Evolutionary conservation across 2,888 invertebrate genomes (phyloP).

Genomic region (Drosophila demipolita): DNA sequence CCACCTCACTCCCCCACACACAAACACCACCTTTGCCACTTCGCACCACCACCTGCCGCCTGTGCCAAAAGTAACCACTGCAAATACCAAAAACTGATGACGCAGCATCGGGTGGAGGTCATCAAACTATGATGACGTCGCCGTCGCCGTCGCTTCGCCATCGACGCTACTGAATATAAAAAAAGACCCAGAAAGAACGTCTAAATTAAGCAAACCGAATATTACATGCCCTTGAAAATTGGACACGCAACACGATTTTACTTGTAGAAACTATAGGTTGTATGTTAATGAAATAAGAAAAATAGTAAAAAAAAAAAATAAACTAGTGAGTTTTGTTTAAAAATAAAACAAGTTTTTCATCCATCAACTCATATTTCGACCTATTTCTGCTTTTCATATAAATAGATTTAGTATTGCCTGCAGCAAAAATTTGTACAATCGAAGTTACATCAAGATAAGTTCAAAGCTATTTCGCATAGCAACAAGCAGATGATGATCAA

Average conservation of each 20-base stretch:
- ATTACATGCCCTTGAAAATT: not conserved
- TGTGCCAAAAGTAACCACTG: conserved; percentile 6
- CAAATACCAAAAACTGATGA: conserved; percentile 69
- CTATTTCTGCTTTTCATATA: not conserved
- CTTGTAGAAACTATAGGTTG: not conserved
- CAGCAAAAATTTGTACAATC: not conserved
- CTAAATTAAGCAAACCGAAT: not conserved
- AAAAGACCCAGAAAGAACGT: not conserved
- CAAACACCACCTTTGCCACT: not conserved
- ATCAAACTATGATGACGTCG: conserved; percentile 80
- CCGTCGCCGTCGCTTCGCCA: not conserved
- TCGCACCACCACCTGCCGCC: not conserved
- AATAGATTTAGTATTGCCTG: not conserved
- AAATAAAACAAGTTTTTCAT: not conserved
- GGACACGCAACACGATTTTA: not conserved
- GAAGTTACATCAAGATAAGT: not conserved
- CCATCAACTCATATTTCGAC: not conserved
- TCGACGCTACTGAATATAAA: conserved; percentile 35
- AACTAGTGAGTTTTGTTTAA: not conserved
- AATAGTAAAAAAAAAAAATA: not conserved
- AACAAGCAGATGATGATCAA: not conserved
- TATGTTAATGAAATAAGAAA: not conserved
- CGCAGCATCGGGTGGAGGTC: conserved; percentile 70
- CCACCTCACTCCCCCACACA: not conserved
- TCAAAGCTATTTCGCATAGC: not conserved